phyloP scores from a whole-genome alignment of 2,888 invertebrate species.

The Chromoteleia sp. region DNA sequence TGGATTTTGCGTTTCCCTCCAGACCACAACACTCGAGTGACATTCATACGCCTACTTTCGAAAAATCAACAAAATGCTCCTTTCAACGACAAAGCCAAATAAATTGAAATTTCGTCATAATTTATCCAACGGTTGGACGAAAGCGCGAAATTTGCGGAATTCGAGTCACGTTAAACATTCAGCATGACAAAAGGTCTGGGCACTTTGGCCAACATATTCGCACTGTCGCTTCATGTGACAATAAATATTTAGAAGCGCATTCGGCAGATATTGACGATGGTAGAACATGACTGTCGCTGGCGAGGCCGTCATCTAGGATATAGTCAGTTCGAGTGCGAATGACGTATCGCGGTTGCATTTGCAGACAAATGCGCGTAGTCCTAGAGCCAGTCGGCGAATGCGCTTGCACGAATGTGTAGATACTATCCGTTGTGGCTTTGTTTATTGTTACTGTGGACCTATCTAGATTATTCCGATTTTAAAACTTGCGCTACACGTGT shows the following conservation, averaged over 20 bases:
- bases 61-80: slow-evolving; percentile 37
- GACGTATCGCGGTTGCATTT: slow-evolving; percentile 53
- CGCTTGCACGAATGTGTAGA: slow-evolving; percentile 62
- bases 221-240: slow-evolving; percentile 29
- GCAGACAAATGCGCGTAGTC: slow-evolving; percentile 58
- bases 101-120: slow-evolving; percentile 38
- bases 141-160: slow-evolving; percentile 52
- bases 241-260: slow-evolving; percentile 67
- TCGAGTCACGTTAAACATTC: slow-evolving; percentile 34
- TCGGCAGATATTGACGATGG: slow-evolving; percentile 53
- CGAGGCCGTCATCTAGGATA: slow-evolving; percentile 22
- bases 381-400: slow-evolving; percentile 55
- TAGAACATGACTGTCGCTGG: slow-evolving; percentile 45
- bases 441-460: too few species aligned
- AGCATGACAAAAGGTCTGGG: slow-evolving; percentile 34
- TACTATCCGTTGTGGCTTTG: too few species aligned
- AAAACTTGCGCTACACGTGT: too few species aligned
- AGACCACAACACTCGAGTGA: slow-evolving; percentile 4
- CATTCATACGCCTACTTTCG: slow-evolving; percentile 46
- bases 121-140: slow-evolving; percentile 22
- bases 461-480: too few species aligned
- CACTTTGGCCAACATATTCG: slow-evolving; percentile 33
- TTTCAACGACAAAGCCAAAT: slow-evolving; percentile 12
- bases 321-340: slow-evolving; percentile 49
- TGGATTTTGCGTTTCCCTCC: slow-evolving; percentile 28